phyloP scores from a whole-genome alignment of 1,140 invertebrate genomes.

The Acyrthosiphon pisum region DNA sequence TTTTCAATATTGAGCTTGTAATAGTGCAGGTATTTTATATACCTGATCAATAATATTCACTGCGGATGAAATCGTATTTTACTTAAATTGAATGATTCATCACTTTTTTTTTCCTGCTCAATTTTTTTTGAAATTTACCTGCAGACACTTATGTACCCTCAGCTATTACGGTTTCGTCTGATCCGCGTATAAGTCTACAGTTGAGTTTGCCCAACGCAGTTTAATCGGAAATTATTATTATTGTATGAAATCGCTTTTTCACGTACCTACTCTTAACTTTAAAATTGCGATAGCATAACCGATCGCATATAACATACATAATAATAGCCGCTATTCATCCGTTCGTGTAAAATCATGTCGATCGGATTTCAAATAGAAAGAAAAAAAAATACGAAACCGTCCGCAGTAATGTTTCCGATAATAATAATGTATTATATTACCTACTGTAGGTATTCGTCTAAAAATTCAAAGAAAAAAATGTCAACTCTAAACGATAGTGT shows the following conservation, averaged over 20 bases:
- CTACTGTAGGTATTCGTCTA: neutral
- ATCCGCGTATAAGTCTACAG: neutral
- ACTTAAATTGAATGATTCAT: constrained; percentile 13
- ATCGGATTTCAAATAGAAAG: neutral
- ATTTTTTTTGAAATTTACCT: neutral
- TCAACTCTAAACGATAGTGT: neutral
- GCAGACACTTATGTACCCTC: neutral
- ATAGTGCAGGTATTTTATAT: neutral
- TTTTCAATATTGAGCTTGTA: neutral
- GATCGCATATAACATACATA: neutral
- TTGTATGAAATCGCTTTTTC: neutral
- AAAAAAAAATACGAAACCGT: neutral
- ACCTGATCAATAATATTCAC: neutral
- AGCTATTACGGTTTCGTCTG: neutral
- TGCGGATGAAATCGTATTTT: constrained; percentile 10
- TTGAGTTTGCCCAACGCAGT: neutral
- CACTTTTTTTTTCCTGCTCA: neutral
- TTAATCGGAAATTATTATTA: neutral
- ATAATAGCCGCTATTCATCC: neutral
- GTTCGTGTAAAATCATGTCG: neutral
- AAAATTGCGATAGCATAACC: neutral
- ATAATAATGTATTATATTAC: neutral
- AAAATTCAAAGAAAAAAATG: neutral
- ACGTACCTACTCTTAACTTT: neutral
- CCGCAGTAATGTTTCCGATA: too few species aligned